Conservation (phyloP, 2,888 invertebrate species). For the Oasisia sp. region DNA sequence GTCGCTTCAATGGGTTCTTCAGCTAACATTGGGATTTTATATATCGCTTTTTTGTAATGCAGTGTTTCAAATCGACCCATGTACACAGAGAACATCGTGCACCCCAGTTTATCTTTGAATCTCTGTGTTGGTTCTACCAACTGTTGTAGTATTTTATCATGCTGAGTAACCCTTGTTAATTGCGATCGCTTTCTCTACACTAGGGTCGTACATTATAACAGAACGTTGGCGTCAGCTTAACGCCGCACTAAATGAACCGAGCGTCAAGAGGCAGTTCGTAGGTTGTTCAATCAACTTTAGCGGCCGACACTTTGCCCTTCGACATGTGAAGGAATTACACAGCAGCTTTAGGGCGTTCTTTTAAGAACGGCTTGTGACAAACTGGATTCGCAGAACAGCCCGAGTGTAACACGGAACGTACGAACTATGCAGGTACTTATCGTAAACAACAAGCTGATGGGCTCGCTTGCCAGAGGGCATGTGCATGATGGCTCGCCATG, state of each 20-base stretch:
- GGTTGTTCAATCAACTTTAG: not conserved
- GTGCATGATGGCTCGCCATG: not conserved
- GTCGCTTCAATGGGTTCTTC: too few relatives aligned
- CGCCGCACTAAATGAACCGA: not conserved
- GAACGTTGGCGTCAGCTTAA: not conserved
- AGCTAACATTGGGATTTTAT: too few relatives aligned
- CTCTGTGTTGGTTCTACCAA: not conserved
- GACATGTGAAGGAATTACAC: not conserved
- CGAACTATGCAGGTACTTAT: conserved; percentile 3
- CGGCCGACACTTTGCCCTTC: not conserved
- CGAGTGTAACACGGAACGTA: not conserved
- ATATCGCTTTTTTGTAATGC: too few relatives aligned
- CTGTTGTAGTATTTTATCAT: not conserved
- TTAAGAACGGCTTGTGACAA: not conserved
- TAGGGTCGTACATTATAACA: not conserved
- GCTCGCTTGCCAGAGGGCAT: not conserved
- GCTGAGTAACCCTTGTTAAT: not conserved
- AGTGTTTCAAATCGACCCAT: too few relatives aligned
- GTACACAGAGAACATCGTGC: too few relatives aligned
- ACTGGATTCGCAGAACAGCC: not conserved
- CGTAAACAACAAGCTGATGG: not conserved
- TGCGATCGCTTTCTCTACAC: not conserved
- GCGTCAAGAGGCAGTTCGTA: not conserved
- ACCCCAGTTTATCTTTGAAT: too few relatives aligned
- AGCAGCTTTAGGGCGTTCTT: not conserved